These are phyloP conservation scores for Hydrocynus forskahlii DNA, from an alignment of 2,797 vertebrate species.

Conservation along the genomic window DNA sequence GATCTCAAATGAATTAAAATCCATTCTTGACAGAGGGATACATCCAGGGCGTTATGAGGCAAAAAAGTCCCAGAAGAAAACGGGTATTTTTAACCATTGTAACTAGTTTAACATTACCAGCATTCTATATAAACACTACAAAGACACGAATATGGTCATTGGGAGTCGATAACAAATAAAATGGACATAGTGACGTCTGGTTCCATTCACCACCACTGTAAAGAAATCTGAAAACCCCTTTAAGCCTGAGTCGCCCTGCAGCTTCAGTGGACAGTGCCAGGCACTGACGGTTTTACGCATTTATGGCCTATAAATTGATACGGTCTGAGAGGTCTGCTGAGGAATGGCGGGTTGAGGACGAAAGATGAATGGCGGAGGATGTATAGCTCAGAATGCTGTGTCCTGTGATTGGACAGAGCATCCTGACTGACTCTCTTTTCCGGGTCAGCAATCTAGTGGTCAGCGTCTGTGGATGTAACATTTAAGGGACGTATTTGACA, in stretches of 20 bases:
- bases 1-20: no score
- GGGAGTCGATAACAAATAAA: no score
- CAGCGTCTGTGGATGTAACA: background rate
- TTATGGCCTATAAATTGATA: conserved; percentile 44
- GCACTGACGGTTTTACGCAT: conserved; percentile 50
- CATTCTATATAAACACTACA: no score
- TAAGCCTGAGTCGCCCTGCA: background rate
- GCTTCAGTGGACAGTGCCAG: conserved; percentile 9
- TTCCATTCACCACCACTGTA: background rate
- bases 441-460: conserved; percentile 11
- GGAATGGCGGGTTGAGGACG: conserved; percentile 25
- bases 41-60: no score
- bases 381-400: conserved; percentile 25
- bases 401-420: conserved; percentile 13
- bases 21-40: no score
- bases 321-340: conserved; percentile 31
- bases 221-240: background rate
- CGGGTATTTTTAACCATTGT: no score
- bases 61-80: no score
- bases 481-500: conserved; percentile 40
- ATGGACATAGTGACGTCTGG: no score
- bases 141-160: no score
- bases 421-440: background rate
- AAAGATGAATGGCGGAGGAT: conserved; percentile 32
- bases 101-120: no score